These are phyloP conservation scores for Oscheius sp. DNA, from an alignment of 2,888 invertebrate species.

Conservation along the genomic window DNA sequence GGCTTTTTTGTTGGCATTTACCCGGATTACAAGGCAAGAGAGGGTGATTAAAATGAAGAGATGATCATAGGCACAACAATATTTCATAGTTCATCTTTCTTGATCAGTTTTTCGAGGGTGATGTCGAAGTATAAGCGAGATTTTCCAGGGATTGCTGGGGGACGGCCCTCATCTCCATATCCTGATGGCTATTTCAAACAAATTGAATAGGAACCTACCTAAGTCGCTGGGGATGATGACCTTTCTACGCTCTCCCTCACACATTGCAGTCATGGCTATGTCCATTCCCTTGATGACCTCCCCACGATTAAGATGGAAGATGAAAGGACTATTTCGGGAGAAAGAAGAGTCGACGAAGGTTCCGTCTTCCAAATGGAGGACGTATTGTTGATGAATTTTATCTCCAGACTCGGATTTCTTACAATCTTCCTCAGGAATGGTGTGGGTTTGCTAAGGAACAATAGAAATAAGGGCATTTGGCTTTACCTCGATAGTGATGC, in stretches of 20 bases:
- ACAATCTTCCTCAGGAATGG: slow-evolving; percentile 52
- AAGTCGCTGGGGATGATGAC: slow-evolving; percentile 65
- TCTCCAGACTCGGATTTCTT: slow-evolving; percentile 58
- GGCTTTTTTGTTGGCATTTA: not conserved
- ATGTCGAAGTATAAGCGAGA: slow-evolving; percentile 69
- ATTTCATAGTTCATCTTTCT: slow-evolving; percentile 64
- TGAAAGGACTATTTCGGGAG: slow-evolving; percentile 67
- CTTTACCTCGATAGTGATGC: slow-evolving; percentile 46
- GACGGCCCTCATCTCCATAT: slow-evolving; percentile 67
- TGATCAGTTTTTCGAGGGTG: slow-evolving; percentile 67
- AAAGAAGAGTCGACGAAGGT: slow-evolving; percentile 68
- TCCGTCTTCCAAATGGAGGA: slow-evolving; percentile 66
- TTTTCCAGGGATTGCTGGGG: slow-evolving; percentile 67
- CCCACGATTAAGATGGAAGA: slow-evolving; percentile 62
- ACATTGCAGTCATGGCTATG: slow-evolving; percentile 68
- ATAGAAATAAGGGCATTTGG: not conserved
- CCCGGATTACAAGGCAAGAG: slow-evolving; percentile 17
- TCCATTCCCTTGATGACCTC: slow-evolving; percentile 69
- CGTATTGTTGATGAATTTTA: slow-evolving; percentile 67
- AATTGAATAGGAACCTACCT: slow-evolving; percentile 31
- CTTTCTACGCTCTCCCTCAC: slow-evolving; percentile 68
- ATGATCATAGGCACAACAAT: slow-evolving; percentile 2
- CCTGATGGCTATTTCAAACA: slow-evolving; percentile 33
- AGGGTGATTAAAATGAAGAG: not conserved
- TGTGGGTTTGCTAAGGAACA: slow-evolving; percentile 44